Conservation (phyloP, 1,140 invertebrate genomes). For the Trichomalopsis sarcophagae region DNA sequence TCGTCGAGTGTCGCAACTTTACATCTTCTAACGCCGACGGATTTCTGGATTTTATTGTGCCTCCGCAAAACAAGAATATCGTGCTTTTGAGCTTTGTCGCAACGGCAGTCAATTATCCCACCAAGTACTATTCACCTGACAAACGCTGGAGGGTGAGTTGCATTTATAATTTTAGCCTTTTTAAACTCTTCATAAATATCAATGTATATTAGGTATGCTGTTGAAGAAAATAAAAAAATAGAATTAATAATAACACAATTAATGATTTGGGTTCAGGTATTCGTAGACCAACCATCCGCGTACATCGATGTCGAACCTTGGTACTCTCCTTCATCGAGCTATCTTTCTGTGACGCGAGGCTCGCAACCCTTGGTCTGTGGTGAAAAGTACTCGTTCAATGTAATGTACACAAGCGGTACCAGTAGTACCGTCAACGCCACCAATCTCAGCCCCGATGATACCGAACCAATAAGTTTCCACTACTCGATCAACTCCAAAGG, state of each 20-base stretch:
- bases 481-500: conserved; percentile 72
- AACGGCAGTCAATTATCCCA: conserved; percentile 70
- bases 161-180: not conserved
- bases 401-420: conserved; percentile 67
- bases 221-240: too few relatives aligned
- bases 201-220: not conserved
- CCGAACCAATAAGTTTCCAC: conserved; percentile 67
- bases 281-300: conserved; percentile 72
- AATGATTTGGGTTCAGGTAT: conserved; percentile 57
- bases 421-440: conserved; percentile 41
- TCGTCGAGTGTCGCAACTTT: conserved; percentile 72
- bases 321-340: conserved; percentile 73
- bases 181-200: not conserved
- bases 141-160: conserved; percentile 69
- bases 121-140: conserved; percentile 72
- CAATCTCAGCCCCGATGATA: conserved; percentile 51
- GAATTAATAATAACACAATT: not conserved
- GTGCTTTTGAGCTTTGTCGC: conserved; percentile 70
- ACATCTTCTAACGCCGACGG: conserved; percentile 66
- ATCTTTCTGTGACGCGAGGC: conserved; percentile 67
- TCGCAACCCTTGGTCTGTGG: conserved; percentile 69
- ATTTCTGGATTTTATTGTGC: conserved; percentile 72
- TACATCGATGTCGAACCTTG: conserved; percentile 70
- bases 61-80: conserved; percentile 69
- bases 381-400: conserved; percentile 71